Percentiles rank a stretch among this genome's conserved stretches.
These are phyloP conservation scores for Synanthedon vespiformis DNA, from an alignment of 2,888 invertebrate genomes.

Conservation along the genomic window DNA sequence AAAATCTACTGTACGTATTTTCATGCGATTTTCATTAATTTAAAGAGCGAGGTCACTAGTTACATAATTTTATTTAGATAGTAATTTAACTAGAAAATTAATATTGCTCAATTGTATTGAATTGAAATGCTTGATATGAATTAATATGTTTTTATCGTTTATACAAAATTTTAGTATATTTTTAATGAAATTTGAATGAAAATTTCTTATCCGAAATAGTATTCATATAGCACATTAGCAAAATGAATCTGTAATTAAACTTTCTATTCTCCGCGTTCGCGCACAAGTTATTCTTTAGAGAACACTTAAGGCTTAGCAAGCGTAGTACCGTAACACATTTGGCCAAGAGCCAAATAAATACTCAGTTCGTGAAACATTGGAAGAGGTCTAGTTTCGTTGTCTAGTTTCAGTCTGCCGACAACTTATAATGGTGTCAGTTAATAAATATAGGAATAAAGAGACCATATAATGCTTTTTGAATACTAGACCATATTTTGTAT, in stretches of 20 bases:
- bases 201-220: not conserved
- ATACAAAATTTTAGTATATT: not conserved
- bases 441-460: no score
- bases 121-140: not conserved
- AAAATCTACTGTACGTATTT: no score
- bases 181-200: not conserved
- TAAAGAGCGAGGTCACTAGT: no score
- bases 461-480: no score
- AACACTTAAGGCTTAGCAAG: not conserved
- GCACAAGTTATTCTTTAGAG: not conserved
- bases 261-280: not conserved
- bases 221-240: not conserved
- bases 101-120: not conserved
- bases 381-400: conserved; percentile 11
- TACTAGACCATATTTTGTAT: no score
- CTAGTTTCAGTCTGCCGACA: conserved; percentile 7
- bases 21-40: no score
- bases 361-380: conserved; percentile 22
- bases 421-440: conserved; percentile 5
- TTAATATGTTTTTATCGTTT: not conserved
- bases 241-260: not conserved
- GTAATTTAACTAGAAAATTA: not conserved
- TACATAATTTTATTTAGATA: no score
- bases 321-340: conserved; percentile 24
- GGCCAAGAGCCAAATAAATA: conserved; percentile 29